Evolutionary conservation across 2,113 vertebrate genomes (phyloP).

Genomic region (Stegastes partitus): DNA sequence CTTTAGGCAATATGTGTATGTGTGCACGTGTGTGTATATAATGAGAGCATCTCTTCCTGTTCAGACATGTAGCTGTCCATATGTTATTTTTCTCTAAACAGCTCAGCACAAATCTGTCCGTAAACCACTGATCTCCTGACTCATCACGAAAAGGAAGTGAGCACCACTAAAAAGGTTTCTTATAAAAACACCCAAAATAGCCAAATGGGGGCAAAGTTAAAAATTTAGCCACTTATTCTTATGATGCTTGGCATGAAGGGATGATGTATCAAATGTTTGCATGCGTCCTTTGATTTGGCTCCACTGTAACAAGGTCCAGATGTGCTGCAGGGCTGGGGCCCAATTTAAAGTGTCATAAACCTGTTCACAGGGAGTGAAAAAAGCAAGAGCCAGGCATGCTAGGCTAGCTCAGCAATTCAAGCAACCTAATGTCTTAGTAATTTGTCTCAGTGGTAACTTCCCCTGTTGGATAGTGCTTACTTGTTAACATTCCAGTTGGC

Average conservation of each 20-base stretch:
- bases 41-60: conserved; percentile 30
- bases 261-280: conserved; percentile 79
- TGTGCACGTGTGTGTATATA: conserved; percentile 2
- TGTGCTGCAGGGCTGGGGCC: conserved; percentile 54
- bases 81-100: conserved; percentile 36
- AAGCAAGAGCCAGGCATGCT: conserved; percentile 38
- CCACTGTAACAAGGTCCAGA: conserved; percentile 79
- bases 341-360: conserved; percentile 79
- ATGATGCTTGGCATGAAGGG: conserved; percentile 56
- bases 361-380: conserved; percentile 59
- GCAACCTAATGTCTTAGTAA: conserved; percentile 70
- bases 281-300: conserved; percentile 74
- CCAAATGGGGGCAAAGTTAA: conserved; percentile 40
- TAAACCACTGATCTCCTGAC: conserved; percentile 26
- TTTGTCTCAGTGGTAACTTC: conserved; percentile 75
- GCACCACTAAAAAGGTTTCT: conserved; percentile 36
- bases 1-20: conserved; percentile 20
- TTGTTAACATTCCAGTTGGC: conserved; percentile 80
- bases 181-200: conserved; percentile 57
- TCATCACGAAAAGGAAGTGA: conserved; percentile 40
- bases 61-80: conserved; percentile 50
- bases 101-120: conserved; percentile 6
- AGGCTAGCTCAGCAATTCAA: conserved; percentile 63
- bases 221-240: conserved; percentile 54
- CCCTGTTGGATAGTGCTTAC: conserved; percentile 68